Evolutionary conservation across 2,113 vertebrate genomes (phyloP).

Genomic region (Poicephalus meyeri): DNA sequence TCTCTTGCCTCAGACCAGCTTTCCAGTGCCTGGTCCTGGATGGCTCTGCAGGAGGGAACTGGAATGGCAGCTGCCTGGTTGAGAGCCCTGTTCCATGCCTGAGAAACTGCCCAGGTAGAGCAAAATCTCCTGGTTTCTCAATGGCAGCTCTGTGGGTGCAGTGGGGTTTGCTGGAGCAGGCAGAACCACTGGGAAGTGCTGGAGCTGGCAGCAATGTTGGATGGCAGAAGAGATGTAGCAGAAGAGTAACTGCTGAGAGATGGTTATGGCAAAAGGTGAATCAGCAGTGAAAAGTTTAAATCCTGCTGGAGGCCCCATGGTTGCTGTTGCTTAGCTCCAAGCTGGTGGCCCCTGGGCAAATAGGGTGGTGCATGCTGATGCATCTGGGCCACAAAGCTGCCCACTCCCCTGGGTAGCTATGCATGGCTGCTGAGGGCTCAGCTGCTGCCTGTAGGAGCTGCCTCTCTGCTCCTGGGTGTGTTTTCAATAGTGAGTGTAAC

Average conservation of each 20-base stretch:
- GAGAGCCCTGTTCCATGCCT: background rate
- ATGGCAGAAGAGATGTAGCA: background rate
- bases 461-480: background rate
- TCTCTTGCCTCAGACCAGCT: background rate
- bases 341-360: background rate
- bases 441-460: background rate
- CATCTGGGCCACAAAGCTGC: background rate
- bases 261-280: too few relatives aligned
- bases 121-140: rapidly evolving
- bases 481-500: rapidly evolving
- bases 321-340: rapidly evolving
- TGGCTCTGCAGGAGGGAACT: background rate
- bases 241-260: background rate
- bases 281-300: rapidly evolving
- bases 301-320: background rate
- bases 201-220: background rate
- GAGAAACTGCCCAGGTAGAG: background rate
- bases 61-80: background rate
- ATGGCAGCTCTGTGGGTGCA: rapidly evolving
- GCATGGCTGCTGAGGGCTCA: background rate
- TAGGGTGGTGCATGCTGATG: rapidly evolving
- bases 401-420: rapidly evolving
- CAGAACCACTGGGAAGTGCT: background rate
- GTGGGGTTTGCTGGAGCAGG: background rate
- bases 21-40: background rate